phyloP scores from a whole-genome alignment of 2,888 invertebrate species.

The Idaea aversata region DNA sequence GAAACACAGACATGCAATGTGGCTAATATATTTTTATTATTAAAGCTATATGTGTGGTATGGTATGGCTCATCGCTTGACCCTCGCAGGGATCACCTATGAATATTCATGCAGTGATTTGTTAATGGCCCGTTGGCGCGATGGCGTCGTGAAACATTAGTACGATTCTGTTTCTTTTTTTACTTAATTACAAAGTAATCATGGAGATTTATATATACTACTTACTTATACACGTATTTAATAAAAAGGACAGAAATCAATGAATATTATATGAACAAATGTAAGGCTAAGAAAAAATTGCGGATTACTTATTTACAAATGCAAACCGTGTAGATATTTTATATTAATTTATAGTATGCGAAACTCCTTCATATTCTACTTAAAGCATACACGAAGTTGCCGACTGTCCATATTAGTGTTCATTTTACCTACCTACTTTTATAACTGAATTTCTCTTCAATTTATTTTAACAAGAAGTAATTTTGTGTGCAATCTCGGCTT shows the following conservation, averaged over 20 bases:
- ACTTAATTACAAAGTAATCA: not conserved
- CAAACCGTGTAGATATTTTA: not conserved
- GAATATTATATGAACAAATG: too few relatives aligned
- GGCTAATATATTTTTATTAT: constrained; percentile 79
- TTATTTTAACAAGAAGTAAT: not conserved
- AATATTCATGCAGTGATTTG: constrained; percentile 76
- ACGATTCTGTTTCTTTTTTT: not conserved
- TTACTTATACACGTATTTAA: too few relatives aligned
- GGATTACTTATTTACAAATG: not conserved
- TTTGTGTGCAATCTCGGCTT: constrained; percentile 2
- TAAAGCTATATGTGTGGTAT: constrained; percentile 59
- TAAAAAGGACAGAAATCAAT: too few relatives aligned
- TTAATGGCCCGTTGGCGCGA: constrained; percentile 44
- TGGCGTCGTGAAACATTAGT: constrained; percentile 11
- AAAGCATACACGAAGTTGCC: not conserved
- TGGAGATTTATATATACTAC: too few relatives aligned
- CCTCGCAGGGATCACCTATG: constrained; percentile 62
- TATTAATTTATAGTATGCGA: not conserved
- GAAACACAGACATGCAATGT: constrained; percentile 77
- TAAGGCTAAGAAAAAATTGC: not conserved
- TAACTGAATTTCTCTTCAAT: not conserved
- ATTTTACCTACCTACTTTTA: not conserved
- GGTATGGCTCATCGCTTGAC: constrained; percentile 53
- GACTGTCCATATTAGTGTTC: not conserved
- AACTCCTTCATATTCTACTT: too few relatives aligned